Percentiles rank a stretch among this genome's conserved stretches.
These are phyloP conservation scores for Gymnodraco acuticeps DNA, from an alignment of 2,797 vertebrate genomes.

Conservation along the genomic window DNA sequence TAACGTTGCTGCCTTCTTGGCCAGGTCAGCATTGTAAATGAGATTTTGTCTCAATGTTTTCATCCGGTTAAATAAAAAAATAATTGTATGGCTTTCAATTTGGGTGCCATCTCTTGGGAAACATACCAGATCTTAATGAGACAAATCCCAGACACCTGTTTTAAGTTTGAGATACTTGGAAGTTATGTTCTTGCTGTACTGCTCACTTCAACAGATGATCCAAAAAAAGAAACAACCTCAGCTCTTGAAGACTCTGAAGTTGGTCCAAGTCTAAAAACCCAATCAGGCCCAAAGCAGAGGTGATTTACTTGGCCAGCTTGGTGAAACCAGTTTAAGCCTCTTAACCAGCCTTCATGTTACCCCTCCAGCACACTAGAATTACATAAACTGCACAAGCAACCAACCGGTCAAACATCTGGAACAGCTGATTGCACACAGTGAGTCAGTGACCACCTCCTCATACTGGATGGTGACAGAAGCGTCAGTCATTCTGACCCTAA, in stretches of 20 bases:
- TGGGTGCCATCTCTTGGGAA: background rate
- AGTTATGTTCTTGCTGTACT: background rate
- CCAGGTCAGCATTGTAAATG: too few relatives aligned
- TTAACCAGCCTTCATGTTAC: background rate
- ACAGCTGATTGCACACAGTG: conserved; percentile 5
- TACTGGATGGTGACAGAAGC: conserved; percentile 16
- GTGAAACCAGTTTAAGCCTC: background rate
- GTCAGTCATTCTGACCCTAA: too few relatives aligned
- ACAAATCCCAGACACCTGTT: background rate
- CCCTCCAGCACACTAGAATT: background rate
- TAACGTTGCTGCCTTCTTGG: too few relatives aligned
- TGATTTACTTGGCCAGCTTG: background rate
- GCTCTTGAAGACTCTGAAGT: background rate
- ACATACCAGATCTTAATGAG: background rate
- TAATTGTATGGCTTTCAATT: background rate
- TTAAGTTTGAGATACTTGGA: too few relatives aligned
- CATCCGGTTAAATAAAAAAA: background rate
- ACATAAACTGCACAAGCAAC: background rate
- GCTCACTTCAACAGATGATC: background rate
- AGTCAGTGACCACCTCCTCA: conserved; percentile 30
- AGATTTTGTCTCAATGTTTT: too few relatives aligned
- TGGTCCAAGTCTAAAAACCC: background rate
- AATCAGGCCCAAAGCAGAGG: background rate
- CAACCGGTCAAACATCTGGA: conserved; percentile 17
- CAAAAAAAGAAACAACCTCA: conserved; percentile 1